phyloP scores from a whole-genome alignment of 2,113 vertebrate species.

The Oreotrochilus melanogaster region DNA sequence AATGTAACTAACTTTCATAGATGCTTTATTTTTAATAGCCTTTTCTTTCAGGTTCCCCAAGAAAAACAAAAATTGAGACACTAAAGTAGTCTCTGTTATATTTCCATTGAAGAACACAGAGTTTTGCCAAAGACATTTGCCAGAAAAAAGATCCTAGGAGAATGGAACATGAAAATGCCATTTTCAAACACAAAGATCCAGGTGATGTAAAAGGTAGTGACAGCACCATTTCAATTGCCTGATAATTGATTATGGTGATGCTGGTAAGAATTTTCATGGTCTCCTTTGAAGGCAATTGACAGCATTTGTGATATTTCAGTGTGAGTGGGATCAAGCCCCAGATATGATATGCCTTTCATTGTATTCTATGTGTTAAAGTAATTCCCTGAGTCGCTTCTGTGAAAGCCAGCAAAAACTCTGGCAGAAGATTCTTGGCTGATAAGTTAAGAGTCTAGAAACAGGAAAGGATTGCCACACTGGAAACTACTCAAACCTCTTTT shows the following conservation, averaged over 20 bases:
- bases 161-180: neutral
- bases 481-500: neutral
- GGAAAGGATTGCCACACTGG: constrained; percentile 13
- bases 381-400: neutral
- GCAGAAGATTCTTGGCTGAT: constrained; percentile 14
- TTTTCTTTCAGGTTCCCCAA: constrained; percentile 21
- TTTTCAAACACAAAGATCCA: neutral
- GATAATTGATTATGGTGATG: neutral
- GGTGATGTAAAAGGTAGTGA: neutral
- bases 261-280: neutral
- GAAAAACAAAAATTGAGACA: constrained; percentile 35
- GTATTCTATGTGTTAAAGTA: neutral
- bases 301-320: neutral
- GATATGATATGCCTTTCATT: neutral
- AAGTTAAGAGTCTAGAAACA: neutral
- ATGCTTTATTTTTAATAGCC: neutral
- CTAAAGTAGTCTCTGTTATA: neutral
- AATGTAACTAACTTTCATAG: neutral
- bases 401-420: constrained; percentile 16
- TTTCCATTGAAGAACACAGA: neutral
- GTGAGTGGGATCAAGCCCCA: neutral
- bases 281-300: neutral
- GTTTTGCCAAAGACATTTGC: neutral
- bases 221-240: neutral
- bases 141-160: neutral